Conservation (phyloP, 2,888 invertebrate genomes). For the Aspidiotus destructor region DNA sequence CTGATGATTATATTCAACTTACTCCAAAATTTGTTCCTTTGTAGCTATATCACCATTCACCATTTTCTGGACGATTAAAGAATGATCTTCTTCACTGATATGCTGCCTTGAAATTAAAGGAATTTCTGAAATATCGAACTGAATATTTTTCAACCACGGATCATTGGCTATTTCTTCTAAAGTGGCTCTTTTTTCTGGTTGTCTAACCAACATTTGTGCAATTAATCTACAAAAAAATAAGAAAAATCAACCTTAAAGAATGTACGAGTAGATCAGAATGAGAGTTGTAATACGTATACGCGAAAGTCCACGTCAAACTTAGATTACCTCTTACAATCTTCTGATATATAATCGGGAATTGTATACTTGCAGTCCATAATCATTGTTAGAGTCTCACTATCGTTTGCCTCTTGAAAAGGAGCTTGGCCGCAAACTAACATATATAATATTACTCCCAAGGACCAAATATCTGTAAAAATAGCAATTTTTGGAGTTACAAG, state of each 20-base stretch:
- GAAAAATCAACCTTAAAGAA: neutral
- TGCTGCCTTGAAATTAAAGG: conserved; percentile 84
- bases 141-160: conserved; percentile 62
- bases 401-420: conserved; percentile 98
- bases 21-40: conserved; percentile 88
- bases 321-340: conserved; percentile 66
- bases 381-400: conserved; percentile 98
- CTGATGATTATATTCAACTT: conserved; percentile 41
- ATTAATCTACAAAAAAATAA: conserved; percentile 56
- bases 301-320: neutral
- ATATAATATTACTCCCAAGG: conserved; percentile 93
- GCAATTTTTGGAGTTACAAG: conserved; percentile 4
- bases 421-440: conserved; percentile 97
- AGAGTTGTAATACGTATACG: neutral
- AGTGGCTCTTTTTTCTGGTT: conserved; percentile 82
- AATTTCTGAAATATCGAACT: conserved; percentile 52
- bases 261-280: neutral
- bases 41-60: conserved; percentile 88
- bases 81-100: conserved; percentile 82
- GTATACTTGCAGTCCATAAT: conserved; percentile 99
- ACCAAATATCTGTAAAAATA: conserved; percentile 76
- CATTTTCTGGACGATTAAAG: conserved; percentile 88
- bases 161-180: conserved; percentile 79
- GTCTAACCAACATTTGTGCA: conserved; percentile 82
- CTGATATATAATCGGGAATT: conserved; percentile 78